A percentile compares a stretch with the other conserved stretches of the same genome.
Conservation (phyloP, 2,888 invertebrate species). For the Gryllus longicercus region DNA sequence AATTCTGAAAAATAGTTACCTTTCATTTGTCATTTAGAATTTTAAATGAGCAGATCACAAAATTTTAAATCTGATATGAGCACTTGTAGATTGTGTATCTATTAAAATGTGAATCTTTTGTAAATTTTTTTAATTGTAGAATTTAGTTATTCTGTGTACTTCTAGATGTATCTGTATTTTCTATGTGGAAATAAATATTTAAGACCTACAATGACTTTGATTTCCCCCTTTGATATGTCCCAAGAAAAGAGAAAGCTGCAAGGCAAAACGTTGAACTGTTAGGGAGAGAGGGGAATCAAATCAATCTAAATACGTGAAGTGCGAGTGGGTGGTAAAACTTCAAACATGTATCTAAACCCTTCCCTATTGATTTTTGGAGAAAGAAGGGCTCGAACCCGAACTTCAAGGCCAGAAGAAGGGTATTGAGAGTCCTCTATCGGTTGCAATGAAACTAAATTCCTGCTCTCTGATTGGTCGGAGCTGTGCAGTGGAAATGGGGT, state of each 20-base stretch:
- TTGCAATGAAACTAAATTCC: constrained; percentile 24
- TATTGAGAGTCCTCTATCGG: constrained; percentile 25
- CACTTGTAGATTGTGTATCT: not conserved
- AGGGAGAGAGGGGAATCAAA: too few relatives aligned
- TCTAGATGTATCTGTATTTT: not conserved
- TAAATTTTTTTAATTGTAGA: not conserved
- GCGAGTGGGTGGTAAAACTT: too few relatives aligned
- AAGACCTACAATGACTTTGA: too few relatives aligned
- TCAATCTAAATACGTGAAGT: too few relatives aligned
- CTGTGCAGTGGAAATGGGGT: not conserved
- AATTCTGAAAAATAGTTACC: too few relatives aligned
- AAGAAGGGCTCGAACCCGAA: not conserved
- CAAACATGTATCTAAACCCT: too few relatives aligned
- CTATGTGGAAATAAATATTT: not conserved
- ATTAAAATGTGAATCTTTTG: not conserved
- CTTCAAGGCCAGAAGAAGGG: not conserved
- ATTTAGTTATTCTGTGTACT: constrained; percentile 24
- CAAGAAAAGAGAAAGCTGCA: too few relatives aligned
- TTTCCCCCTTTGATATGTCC: too few relatives aligned
- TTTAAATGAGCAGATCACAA: too few relatives aligned
- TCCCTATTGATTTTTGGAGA: too few relatives aligned
- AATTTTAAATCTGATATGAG: not conserved
- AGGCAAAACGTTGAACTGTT: too few relatives aligned
- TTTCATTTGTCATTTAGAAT: too few relatives aligned
- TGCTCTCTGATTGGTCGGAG: constrained; percentile 18